These are phyloP conservation scores for Myotis davidii DNA, from an alignment of 2,113 vertebrate genomes.

Conservation along the genomic window DNA sequence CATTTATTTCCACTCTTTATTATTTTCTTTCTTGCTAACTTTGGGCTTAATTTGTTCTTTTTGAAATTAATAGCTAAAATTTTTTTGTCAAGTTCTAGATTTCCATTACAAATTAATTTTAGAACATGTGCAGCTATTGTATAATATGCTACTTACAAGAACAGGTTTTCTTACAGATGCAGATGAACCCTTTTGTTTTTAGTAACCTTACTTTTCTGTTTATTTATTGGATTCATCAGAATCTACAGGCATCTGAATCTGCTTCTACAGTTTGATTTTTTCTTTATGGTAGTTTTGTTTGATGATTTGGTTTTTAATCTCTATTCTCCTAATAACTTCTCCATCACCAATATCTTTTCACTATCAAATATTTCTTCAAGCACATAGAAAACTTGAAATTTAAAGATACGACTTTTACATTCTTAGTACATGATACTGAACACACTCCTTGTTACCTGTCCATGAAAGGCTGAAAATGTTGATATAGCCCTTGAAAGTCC, in stretches of 20 bases:
- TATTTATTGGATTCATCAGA: background rate
- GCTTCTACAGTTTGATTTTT: background rate
- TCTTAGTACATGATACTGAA: background rate
- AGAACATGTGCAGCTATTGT: background rate
- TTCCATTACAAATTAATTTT: background rate
- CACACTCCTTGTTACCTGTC: background rate
- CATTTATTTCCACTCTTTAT: background rate
- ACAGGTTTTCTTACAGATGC: background rate
- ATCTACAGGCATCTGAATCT: background rate
- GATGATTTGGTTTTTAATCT: slow-evolving; percentile 14
- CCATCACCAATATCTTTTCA: background rate
- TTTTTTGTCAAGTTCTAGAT: background rate
- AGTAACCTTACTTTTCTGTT: background rate
- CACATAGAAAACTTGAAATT: background rate
- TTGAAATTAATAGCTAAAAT: background rate
- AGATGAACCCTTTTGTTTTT: background rate
- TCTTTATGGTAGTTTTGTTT: background rate
- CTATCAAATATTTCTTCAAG: background rate
- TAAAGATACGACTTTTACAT: background rate
- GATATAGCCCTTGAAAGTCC: background rate
- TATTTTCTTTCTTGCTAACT: background rate
- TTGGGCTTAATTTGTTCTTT: background rate
- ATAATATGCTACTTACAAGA: background rate
- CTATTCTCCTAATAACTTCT: background rate
- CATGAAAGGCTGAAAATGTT: background rate